Evolutionary conservation across 2,888 invertebrate genomes (phyloP), one percentile per base, ranked within the genome.

Genomic region (Noctua comes): DNA sequence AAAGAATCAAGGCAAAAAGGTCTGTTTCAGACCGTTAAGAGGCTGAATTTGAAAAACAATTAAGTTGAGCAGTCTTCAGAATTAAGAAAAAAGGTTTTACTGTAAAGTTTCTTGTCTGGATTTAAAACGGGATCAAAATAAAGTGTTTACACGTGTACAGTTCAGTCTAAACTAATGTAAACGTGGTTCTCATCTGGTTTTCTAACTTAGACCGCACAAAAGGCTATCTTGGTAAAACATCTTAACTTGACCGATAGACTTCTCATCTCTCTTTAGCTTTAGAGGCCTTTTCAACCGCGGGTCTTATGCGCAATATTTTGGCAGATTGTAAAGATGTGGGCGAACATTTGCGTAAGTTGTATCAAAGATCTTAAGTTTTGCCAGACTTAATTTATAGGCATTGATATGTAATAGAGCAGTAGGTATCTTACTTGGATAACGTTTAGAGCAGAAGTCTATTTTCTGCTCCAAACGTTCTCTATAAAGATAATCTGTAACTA

Each of bases 41-140:
- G n/a, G 18, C 57, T 84, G 69, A 64, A 72, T 70, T 75, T 75
- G 73, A 80, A 73, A 83, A 84, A 84, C 87, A 84, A 84, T 84
- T 87, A 76, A 76, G 40, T 65, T 64, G 66, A 80, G 40, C 84
- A 74, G 43, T 73, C 64, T 68, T 59, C 21, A 51, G 59, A 84
- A 65, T 64, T 51, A 69, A 79, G 51, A 40, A 57, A 48, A 76
- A 62, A 73, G 43, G 27, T 74, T 65, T 48, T 16, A 27, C 43
- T 71, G 36, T 65, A 69, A 46, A 36, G 59, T 66, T 64, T 80
- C 11, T 54, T 62, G 31, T 72, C 59, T 74, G 10, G 36, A 65
- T 13, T 65, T 46, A 46, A 64, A 83, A 68, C 40, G 1, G 13
- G n/a, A 36, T 27, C 13, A 64, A 43, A 76, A 70, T 68, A n/a